phyloP scores from a whole-genome alignment of 2,113 vertebrate species.

The Triplophysa dalaica region DNA sequence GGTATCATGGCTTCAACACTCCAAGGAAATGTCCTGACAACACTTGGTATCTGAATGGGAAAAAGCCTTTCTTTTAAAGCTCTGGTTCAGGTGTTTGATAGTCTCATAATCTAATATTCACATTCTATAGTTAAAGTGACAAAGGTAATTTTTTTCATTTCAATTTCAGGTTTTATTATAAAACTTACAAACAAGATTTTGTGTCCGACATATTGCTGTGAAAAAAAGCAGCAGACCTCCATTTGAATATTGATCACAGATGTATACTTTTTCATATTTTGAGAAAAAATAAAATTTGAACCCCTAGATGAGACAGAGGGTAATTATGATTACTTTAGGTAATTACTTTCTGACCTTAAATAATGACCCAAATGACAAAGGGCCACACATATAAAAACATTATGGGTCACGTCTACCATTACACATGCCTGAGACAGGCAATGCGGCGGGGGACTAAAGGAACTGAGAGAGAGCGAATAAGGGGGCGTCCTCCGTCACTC shows the following conservation, averaged over 20 bases:
- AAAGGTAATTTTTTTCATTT: neutral
- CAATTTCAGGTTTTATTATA: neutral
- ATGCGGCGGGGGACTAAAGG: neutral
- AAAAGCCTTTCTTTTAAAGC: neutral
- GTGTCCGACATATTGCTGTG: neutral
- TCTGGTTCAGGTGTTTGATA: slow-evolving; percentile 3
- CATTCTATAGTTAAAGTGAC: neutral
- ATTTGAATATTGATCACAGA: slow-evolving; percentile 20
- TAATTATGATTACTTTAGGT: slow-evolving; percentile 29
- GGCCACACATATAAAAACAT: too few species aligned
- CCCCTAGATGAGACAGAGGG: slow-evolving; percentile 5
- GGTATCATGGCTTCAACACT: neutral
- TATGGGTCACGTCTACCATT: neutral
- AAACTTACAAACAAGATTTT: slow-evolving; percentile 1
- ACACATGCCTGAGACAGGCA: slow-evolving; percentile 26
- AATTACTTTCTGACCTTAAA: slow-evolving; percentile 23
- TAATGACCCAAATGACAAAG: slow-evolving; percentile 24
- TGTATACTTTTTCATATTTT: neutral
- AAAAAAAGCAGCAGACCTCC: slow-evolving; percentile 6
- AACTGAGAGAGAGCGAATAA: neutral
- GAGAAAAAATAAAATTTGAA: slow-evolving; percentile 3
- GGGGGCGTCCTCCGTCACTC: slow-evolving; percentile 29
- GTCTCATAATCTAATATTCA: neutral
- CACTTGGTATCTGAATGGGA: neutral
- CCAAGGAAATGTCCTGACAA: slow-evolving; percentile 1